phyloP scores from a whole-genome alignment of 2,113 vertebrate genomes.

The human (Homo sapiens) region GRCh38 chr2:150319001-150319500 shows the following conservation, averaged over 20 bases:
- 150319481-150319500: not conserved
- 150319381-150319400: not conserved
- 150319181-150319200: not conserved
- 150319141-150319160: not conserved
- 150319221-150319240: not conserved
- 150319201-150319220: not conserved
- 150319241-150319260: not conserved
- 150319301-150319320: not conserved
- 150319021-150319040: not conserved
- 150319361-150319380: not conserved
- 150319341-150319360: not conserved
- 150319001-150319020: not conserved
- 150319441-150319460: not conserved
- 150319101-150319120: not conserved
- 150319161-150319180: not conserved
- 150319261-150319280: not conserved
- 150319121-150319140: not conserved
- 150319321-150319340: not conserved
- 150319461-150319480: not conserved
- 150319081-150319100: not conserved
- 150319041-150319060: not conserved
- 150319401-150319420: not conserved
- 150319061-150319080: not conserved
- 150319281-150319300: not conserved
- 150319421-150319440: not conserved